Evolutionary conservation across 1,140 invertebrate species (phyloP), one percentile per base, ranked within the genome.

Genomic region (Drosophila tropicalis): DNA sequence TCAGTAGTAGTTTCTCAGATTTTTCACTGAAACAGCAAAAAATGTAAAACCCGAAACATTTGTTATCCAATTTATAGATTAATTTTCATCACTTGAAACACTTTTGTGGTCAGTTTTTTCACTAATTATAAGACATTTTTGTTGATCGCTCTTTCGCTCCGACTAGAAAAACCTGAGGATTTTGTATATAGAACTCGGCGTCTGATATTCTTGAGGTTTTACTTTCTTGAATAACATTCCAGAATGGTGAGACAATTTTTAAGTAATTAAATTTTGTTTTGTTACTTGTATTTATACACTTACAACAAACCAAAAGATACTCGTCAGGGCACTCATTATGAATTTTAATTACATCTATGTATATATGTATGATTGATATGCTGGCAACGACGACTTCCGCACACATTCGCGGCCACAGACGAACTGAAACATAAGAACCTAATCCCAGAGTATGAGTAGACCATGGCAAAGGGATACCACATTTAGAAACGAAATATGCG

Each of bases 251-350:
- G 29, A 39, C 32, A 40, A 55, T 47, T 39, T 13, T 51, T 0
- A 10, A 17, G 10, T 25, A 36, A 7, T 13, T 54, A 29, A 29
- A n/a, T 25, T 9, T 4, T 17, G 44, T 51, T 13, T 0, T 39
- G n/a, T 39, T 13, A 39, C 4, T 15, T 10, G 41, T 39, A 61
- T 22, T 13, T 19, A 76, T 15, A 62, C 72, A 89, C 84, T 89
- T 89, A 90, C 84, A 89, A 73, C 41, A 34, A 89, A 57, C 73
- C 71, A 84, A 58, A 61, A 61, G n/a, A 72, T 55, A 40, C 65
- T 78, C 32, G 56, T 19, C 34, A 83, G 67, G 62, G 29, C 55
- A 65, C 54, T 47, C 83, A 89, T 89, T 13, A 19, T 83, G 84
- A 87, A 83, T 83, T 67, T 67, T 62, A 70, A 87, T 80, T n/a